Base-by-base conservation (phyloP, 1,140 invertebrate species). In the Psilanteris sp. region DNA sequence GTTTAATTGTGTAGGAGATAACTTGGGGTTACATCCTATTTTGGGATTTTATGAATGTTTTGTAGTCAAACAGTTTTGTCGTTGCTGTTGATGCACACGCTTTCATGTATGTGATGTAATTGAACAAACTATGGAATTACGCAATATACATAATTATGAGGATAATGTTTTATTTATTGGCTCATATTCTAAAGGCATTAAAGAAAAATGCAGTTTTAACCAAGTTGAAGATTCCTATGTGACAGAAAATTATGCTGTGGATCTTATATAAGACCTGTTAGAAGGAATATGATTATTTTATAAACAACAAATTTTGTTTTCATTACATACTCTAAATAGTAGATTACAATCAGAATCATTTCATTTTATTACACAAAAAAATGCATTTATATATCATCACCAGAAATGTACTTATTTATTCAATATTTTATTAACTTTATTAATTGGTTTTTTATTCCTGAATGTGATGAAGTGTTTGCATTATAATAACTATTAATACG, bases 11-110 rank as follows among this genome's bases (percentile, higher is more conserved):
- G n/a, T n/a, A n/a, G n/a, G n/a, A n/a, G n/a, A n/a, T n/a, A n/a
- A n/a, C n/a, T n/a, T n/a, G n/a, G n/a, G n/a, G n/a, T n/a, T n/a
- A n/a, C n/a, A n/a, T n/a, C n/a, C n/a, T n/a, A n/a, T n/a, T n/a
- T 72, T 6, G 37, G 44, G 46, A 10, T 54, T 72, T 11, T 7
- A 32, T 11, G 57, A 72, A 72, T 54, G 46, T 36, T 72, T 62
- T 16, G 15, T 4, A 7, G 6, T 24, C 4, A 61, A 6, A 4
- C 41, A 52, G n/a, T 5, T 32, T 16, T 72, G 68, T 54, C 10
- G 67, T 0, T 59, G 61, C 37, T 71, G 62, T 31, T 29, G 16
- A 9, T 41, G 36, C n/a, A 27, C 3, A 13, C 13, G 16, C 32
- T 15, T 3, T 22, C 8, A 16, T 1, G 26, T 44, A 16, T 20